Percentiles rank a stretch among this genome's conserved stretches.
These are phyloP conservation scores for Notothenia rossii DNA, from an alignment of 2,113 vertebrate species.

Conservation along the genomic window DNA sequence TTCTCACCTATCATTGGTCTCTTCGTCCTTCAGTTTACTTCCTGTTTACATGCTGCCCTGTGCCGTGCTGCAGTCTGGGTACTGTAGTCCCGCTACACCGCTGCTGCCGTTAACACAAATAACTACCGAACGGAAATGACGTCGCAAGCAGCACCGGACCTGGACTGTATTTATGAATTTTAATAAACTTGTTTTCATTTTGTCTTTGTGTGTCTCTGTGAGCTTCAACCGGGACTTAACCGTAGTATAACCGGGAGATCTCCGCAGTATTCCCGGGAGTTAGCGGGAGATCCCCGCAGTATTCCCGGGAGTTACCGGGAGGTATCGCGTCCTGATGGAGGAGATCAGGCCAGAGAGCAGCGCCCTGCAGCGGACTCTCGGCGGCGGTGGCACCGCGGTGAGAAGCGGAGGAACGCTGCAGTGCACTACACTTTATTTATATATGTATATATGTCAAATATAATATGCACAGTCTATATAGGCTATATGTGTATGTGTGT, in stretches of 20 bases:
- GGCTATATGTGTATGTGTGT: too few relatives aligned
- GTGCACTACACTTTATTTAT: too few relatives aligned
- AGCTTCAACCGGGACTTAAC: not conserved
- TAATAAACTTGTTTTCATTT: constrained; percentile 59
- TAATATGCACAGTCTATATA: too few relatives aligned
- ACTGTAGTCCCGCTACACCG: not conserved
- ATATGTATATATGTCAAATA: too few relatives aligned
- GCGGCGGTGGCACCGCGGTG: not conserved
- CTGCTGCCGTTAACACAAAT: rapidly evolving
- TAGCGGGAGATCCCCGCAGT: not conserved
- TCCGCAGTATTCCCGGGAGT: not conserved
- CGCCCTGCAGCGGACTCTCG: constrained; percentile 27
- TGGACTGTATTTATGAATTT: constrained; percentile 45
- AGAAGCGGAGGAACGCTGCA: too few relatives aligned
- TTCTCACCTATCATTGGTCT: constrained; percentile 59
- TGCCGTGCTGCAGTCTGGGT: constrained; percentile 38
- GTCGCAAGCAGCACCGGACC: constrained; percentile 22
- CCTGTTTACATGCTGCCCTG: constrained; percentile 30
- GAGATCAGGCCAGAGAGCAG: constrained; percentile 5
- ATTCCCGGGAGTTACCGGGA: too few relatives aligned
- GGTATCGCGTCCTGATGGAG: constrained; percentile 5
- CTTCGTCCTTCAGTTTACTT: constrained; percentile 39
- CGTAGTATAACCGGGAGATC: not conserved
- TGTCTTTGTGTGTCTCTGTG: constrained; percentile 5
- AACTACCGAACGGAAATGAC: constrained; percentile 17